Evolutionary conservation across 2,113 vertebrate species (phyloP).

Genomic region (Acrocephalus arundinaceus): DNA sequence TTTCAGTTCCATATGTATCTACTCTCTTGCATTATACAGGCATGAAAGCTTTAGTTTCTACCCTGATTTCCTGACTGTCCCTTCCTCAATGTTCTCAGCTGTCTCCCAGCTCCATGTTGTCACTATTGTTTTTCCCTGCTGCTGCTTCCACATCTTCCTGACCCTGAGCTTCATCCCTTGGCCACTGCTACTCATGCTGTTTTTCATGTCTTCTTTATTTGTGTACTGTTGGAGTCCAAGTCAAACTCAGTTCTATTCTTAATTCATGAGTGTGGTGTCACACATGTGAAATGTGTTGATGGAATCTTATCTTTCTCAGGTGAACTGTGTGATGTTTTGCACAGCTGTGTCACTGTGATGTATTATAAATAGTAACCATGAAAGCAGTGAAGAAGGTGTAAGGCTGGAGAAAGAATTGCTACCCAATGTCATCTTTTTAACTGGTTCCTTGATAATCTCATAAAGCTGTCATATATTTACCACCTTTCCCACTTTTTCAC

Average conservation of each 20-base stretch:
- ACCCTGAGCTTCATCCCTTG: background rate
- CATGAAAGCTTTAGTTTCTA: background rate
- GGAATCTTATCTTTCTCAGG: conserved; percentile 5
- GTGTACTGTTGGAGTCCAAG: background rate
- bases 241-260: background rate
- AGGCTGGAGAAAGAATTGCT: conserved; percentile 5
- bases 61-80: background rate
- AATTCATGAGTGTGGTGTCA: background rate
- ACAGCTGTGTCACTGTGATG: background rate
- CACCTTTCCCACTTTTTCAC: background rate
- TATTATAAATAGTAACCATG: background rate
- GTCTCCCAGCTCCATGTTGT: background rate
- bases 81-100: background rate
- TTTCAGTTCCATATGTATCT: background rate
- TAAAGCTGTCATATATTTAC: background rate
- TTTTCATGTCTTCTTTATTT: background rate
- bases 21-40: background rate
- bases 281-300: background rate
- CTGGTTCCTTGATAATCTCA: background rate
- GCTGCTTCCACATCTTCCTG: background rate
- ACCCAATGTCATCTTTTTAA: background rate
- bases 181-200: background rate
- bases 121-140: background rate
- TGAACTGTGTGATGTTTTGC: conserved; percentile 21
- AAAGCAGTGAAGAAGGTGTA: background rate